Evolutionary conservation across 2,888 invertebrate genomes (phyloP), one percentile per base, ranked within the genome.

Genomic region (Mayetiola destructor): DNA sequence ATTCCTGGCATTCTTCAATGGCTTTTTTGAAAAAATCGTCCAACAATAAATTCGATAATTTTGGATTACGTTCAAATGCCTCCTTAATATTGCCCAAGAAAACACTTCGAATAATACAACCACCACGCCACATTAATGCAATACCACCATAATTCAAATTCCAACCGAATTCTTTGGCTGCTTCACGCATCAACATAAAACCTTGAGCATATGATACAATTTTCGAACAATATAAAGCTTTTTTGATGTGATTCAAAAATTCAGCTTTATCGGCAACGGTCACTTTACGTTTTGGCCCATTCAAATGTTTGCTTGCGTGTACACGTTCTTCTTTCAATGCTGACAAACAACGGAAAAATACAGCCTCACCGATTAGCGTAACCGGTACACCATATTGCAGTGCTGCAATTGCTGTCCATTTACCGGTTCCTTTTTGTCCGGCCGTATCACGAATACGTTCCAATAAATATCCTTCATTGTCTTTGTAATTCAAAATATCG

Each of bases 191-290:
- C 62, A 96, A 75, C 96, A 96, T 96, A 67, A 93, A 93, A 2
- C 92, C 99, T 77, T 99, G 99, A 0, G 99, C 94, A 68, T 99
- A 99, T 0, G 96, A 97, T 57, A 99, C 92, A 60, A 99, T 92
- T 75, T 99, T 99, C 59, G 96, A 91, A 4, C 95, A 95, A 68
- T 95, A 99, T 16, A 99, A 75, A 0, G 99, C 97, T 76, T 91
- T 76, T 63, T 85, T 80, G 59, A 97, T 79, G 63, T 92, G 82
- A 61, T 88, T 84, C 21, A 96, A 71, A 68, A 96, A 95, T 62
- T 80, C 74, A 60, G 81, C 78, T 64, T 84, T 84, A 66, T 96
- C 81, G 0, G 85, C 86, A 0, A 78, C 72, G 66, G 81, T 84
- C 59, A 77, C 77, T 1, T 73, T 66, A 1, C 73, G 71, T 2